phyloP scores from a whole-genome alignment of 2,888 invertebrate species.

The Pachycephus smyrnensis region DNA sequence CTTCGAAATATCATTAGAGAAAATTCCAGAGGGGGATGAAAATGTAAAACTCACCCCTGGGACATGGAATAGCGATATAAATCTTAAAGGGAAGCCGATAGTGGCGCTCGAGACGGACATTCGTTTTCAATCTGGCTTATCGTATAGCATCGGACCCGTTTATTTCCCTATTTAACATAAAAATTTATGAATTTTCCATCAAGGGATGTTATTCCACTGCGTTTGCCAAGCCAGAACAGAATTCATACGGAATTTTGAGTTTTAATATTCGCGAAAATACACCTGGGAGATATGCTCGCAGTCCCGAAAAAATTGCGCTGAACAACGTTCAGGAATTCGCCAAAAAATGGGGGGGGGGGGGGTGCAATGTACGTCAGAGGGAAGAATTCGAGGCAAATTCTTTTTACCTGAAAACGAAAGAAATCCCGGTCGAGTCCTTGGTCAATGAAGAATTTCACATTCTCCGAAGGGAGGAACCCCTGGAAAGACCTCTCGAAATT shows the following conservation, averaged over 20 bases:
- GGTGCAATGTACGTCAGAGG: not conserved
- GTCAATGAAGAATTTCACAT: not conserved
- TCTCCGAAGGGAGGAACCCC: not conserved
- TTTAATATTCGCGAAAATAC: not conserved
- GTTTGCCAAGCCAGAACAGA: not conserved
- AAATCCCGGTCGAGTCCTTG: not conserved
- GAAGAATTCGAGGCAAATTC: not conserved
- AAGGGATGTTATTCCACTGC: not conserved
- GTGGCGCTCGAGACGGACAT: conserved; percentile 22
- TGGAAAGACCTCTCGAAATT: not conserved
- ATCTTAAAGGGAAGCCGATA: conserved; percentile 29
- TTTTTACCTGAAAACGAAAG: not conserved
- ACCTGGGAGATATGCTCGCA: not conserved
- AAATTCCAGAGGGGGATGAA: not conserved
- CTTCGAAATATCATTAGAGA: not conserved
- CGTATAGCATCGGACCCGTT: conserved; percentile 34
- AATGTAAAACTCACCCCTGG: not conserved
- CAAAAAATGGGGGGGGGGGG: not conserved
- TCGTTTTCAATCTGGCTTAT: conserved; percentile 39
- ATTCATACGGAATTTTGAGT: not conserved
- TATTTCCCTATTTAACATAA: conserved; percentile 41
- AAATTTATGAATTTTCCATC: conserved; percentile 6
- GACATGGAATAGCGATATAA: conserved; percentile 24
- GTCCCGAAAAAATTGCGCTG: not conserved
- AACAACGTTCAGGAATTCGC: not conserved